Evolutionary conservation across 2,888 invertebrate genomes (phyloP).

Genomic region (Anthophora plumipes): DNA sequence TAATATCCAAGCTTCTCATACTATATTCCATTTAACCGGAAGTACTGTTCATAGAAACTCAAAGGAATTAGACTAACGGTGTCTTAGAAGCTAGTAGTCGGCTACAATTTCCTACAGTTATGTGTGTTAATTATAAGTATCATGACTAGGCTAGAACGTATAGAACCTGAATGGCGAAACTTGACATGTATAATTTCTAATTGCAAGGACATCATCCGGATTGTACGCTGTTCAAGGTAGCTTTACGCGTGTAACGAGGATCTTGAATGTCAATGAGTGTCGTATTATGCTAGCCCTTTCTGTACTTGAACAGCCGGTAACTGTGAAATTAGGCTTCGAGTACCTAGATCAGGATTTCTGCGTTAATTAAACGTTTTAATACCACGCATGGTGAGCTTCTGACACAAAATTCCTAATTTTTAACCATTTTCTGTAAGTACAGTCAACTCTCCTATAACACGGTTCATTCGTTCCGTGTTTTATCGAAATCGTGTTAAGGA

Average conservation of each 20-base stretch:
- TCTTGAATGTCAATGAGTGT: constrained; percentile 24
- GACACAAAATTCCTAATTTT: too few relatives aligned
- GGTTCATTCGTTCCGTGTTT: too few relatives aligned
- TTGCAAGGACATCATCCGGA: constrained; percentile 59
- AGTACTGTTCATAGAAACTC: constrained; percentile 48
- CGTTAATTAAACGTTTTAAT: constrained; percentile 16
- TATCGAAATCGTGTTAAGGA: too few relatives aligned
- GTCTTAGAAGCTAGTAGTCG: constrained; percentile 17
- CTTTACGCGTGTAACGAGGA: constrained; percentile 52
- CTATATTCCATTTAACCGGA: constrained; percentile 45
- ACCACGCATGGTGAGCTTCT: too few relatives aligned
- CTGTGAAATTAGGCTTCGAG: constrained; percentile 17
- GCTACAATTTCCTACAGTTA: constrained; percentile 14
- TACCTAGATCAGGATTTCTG: not conserved
- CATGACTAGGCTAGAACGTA: constrained; percentile 36
- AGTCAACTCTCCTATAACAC: too few relatives aligned
- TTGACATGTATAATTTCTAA: constrained; percentile 59
- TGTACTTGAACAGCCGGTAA: constrained; percentile 17
- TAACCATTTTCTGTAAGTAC: too few relatives aligned
- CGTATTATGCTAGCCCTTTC: constrained; percentile 6
- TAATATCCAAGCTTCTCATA: constrained; percentile 48
- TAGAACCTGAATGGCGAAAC: constrained; percentile 56
- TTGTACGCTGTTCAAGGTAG: constrained; percentile 50
- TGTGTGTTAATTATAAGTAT: constrained; percentile 69
- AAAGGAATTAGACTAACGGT: constrained; percentile 48